Base-by-base conservation (phyloP, 2,113 vertebrate genomes). In the Coptodon rendalli region DNA sequence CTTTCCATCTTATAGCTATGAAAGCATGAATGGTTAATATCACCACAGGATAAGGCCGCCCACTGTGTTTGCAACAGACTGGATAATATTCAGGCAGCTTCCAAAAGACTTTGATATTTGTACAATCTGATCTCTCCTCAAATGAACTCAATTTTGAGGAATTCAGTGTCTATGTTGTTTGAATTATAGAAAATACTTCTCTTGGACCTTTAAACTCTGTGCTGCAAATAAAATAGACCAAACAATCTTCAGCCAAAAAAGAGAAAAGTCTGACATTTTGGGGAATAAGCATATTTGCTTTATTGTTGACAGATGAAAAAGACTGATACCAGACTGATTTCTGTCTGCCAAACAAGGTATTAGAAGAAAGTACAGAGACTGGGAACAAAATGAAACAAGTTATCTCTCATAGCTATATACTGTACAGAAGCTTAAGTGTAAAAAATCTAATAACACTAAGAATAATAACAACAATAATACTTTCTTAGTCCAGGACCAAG, bases 1-100 rank as follows among this genome's bases (percentile, higher is more conserved):
- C 13, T 31, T 81, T 89, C 48, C 10, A 56, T 73, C 57, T 81
- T 19, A 38, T 38, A 61, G 24, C 81, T 34, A 31, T 83, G 54
- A 83, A 91, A 86, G 34, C 80, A 83, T 73, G 61, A 90, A 85
- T 80, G 81, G 82, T 88, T 87, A 52, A 84, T 87, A 80, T 85
- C 79, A 6, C 85, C 68, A 59, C 81, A 80, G 36, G 54, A 80
- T 19, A 40, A 56, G 73, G n/a, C 84, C 53, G 34, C 90, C 83
- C 83, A 24, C 68, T 13, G 40, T 61, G 81, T 63, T 22, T 19
- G 13, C 83, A 83, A 66, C 68, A 80, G 50, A 81, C 36, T 38
- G 79, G 82, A 71, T 56, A 22, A 89, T 68, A 81, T 80, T 89
- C 82, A 81, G 24, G 11, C 76, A 61, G 13, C 86, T 86, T 90